phyloP scores from a whole-genome alignment of 2,888 invertebrate genomes.

The Maniola hyperantus region DNA sequence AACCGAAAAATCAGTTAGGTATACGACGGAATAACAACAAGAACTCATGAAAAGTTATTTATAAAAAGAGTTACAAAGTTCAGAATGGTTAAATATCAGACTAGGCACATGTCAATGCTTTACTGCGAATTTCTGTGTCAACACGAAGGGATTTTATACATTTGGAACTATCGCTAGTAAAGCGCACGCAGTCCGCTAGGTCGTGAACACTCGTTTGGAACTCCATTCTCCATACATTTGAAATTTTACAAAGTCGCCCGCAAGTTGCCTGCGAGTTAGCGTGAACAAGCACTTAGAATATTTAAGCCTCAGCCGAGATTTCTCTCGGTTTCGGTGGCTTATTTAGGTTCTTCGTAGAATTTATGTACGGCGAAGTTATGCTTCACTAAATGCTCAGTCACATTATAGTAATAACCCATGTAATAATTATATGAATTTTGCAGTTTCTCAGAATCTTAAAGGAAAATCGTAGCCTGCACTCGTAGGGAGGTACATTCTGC shows the following conservation, averaged over 20 bases:
- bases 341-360: slow-evolving; percentile 9
- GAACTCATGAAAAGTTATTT: too few species aligned
- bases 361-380: slow-evolving; percentile 1
- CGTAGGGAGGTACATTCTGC: background rate
- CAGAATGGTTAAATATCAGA: too few species aligned
- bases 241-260: background rate
- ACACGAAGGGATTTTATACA: too few species aligned
- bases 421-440: background rate
- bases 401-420: slow-evolving; percentile 2
- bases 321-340: background rate
- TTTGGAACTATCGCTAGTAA: too few species aligned
- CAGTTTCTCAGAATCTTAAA: background rate
- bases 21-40: too few species aligned
- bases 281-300: background rate
- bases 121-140: too few species aligned
- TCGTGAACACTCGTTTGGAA: too few species aligned
- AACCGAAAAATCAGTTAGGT: too few species aligned
- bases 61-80: too few species aligned
- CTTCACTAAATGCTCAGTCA: slow-evolving; percentile 5
- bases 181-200: too few species aligned
- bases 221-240: too few species aligned
- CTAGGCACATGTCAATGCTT: too few species aligned
- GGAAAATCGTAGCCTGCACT: background rate
- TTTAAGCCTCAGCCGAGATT: slow-evolving; percentile 11
- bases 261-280: background rate